Conservation (phyloP, 1,140 invertebrate genomes). For the Temnothorax nylanderi region DNA sequence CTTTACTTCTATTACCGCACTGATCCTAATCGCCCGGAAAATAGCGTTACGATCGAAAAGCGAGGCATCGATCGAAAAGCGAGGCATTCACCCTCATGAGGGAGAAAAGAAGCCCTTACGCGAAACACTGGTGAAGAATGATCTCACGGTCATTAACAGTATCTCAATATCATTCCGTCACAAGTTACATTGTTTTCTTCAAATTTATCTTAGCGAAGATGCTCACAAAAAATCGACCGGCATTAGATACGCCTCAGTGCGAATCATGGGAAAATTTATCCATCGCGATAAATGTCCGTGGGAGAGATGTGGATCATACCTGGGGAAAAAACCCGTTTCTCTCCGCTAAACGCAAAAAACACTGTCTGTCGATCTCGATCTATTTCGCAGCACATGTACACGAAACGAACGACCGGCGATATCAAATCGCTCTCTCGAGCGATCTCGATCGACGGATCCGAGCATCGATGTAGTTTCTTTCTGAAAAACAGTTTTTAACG, state of each 20-base stretch:
- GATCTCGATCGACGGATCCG: not conserved
- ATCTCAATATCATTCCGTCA: constrained; percentile 44
- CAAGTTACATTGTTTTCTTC: constrained; percentile 49
- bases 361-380: not conserved
- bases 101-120: not conserved
- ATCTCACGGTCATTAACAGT: not conserved
- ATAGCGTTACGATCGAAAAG: not conserved
- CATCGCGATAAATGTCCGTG: not conserved
- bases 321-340: not conserved
- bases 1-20: not conserved
- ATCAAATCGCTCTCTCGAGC: not conserved
- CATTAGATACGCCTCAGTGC: not conserved
- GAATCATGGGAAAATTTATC: not conserved
- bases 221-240: not conserved
- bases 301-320: not conserved
- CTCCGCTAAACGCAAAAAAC: constrained; percentile 11
- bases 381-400: not conserved
- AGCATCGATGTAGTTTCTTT: not conserved
- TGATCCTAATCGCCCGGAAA: not conserved
- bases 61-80: not conserved
- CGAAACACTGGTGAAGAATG: constrained; percentile 11
- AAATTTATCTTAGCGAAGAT: not conserved
- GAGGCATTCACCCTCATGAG: not conserved
- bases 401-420: not conserved
- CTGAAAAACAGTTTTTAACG: not conserved